phyloP scores from a whole-genome alignment of 2,113 vertebrate species.

The Pelecanoides urinatrix region DNA sequence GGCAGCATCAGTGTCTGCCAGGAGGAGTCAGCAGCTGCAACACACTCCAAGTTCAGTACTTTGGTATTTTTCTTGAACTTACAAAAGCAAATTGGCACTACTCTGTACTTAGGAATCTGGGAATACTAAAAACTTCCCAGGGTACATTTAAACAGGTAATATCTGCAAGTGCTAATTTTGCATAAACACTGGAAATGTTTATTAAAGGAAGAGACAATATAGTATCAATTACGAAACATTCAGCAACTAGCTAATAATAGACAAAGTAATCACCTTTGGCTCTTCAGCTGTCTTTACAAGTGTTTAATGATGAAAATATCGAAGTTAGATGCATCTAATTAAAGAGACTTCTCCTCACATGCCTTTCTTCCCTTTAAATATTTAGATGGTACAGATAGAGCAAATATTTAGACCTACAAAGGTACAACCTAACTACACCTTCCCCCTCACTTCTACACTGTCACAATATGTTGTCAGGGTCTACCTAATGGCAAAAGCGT shows the following conservation, averaged over 20 bases:
- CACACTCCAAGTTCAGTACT: background rate
- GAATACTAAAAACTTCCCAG: background rate
- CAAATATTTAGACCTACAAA: background rate
- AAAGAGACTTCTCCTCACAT: background rate
- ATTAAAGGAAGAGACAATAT: background rate
- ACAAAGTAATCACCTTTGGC: background rate
- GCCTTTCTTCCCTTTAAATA: background rate
- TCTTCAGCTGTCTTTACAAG: background rate
- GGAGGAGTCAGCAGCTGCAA: background rate
- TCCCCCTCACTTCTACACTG: background rate
- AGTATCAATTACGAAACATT: background rate
- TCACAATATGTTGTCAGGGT: rapidly evolving
- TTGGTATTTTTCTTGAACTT: background rate
- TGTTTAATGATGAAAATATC: background rate
- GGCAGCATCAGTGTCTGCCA: background rate
- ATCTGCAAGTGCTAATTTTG: background rate
- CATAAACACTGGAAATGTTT: background rate
- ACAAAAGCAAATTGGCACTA: background rate
- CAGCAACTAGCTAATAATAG: background rate
- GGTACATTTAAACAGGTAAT: background rate
- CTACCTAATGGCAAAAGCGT: background rate
- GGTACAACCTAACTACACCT: background rate
- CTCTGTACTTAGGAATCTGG: background rate
- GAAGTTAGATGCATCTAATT: background rate
- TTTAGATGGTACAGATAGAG: background rate